Evolutionary conservation across 2,797 vertebrate genomes (phyloP).

Genomic region (Triplophysa bombifrons): DNA sequence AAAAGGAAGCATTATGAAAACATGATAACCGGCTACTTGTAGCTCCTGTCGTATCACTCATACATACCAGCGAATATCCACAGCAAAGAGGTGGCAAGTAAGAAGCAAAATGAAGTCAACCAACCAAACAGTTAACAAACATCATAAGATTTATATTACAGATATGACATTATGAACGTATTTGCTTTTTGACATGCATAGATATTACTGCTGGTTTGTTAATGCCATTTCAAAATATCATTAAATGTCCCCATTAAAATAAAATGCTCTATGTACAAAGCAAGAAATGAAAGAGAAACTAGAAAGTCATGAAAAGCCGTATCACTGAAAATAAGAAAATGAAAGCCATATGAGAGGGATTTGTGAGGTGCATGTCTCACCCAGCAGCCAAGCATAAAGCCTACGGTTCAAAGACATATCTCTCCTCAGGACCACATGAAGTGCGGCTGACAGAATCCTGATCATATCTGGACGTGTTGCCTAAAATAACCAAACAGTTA

Average conservation of each 20-base stretch:
- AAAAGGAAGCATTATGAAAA: neutral
- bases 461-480: constrained; percentile 97
- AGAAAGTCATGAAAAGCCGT: too few species aligned
- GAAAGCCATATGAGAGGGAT: neutral
- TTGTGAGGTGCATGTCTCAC: constrained; percentile 72
- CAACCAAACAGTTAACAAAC: neutral
- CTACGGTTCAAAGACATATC: constrained; percentile 99
- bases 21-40: neutral
- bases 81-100: constrained; percentile 77
- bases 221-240: neutral
- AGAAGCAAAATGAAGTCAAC: constrained; percentile 67
- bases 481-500: constrained; percentile 67
- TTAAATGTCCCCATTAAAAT: neutral
- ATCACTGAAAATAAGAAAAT: neutral
- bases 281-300: neutral
- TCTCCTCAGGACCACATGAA: constrained; percentile 96
- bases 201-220: neutral
- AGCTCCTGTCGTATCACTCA: constrained; percentile 18
- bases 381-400: constrained; percentile 97
- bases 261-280: neutral
- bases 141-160: neutral
- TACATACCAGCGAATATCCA: constrained; percentile 88
- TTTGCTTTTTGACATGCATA: neutral
- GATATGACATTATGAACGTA: neutral
- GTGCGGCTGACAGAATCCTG: constrained; percentile 92